A percentile compares a stretch with the other conserved stretches of the same genome.
Conservation (phyloP, 2,888 invertebrate species). For the Ectemnius continuus region DNA sequence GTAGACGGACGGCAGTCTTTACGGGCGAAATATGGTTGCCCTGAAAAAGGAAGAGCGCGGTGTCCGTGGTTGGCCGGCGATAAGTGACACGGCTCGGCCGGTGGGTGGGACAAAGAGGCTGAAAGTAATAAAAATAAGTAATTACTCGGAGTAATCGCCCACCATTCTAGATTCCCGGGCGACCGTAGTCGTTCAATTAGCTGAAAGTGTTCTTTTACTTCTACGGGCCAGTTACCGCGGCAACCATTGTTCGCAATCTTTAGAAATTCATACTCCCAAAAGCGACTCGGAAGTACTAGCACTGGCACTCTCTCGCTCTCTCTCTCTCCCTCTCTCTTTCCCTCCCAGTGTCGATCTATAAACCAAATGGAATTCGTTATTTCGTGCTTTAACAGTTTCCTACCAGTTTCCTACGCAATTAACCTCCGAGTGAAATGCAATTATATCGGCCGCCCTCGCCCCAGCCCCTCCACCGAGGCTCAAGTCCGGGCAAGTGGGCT, state of each 20-base stretch:
- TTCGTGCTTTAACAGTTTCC: conserved; percentile 7
- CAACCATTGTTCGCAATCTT: conserved; percentile 46
- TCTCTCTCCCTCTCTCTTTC: too few relatives aligned
- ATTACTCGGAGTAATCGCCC: conserved; percentile 74
- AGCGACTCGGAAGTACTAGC: conserved; percentile 12
- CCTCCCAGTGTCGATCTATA: conserved; percentile 5
- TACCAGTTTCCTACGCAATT: background rate
- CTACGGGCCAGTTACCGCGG: conserved; percentile 41
- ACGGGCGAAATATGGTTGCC: conserved; percentile 37
- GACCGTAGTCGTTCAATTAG: conserved; percentile 75
- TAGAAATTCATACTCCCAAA: conserved; percentile 34
- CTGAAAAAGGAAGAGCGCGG: conserved; percentile 20
- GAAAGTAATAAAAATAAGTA: conserved; percentile 76
- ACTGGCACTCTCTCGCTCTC: too few relatives aligned
- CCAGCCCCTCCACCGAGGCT: background rate
- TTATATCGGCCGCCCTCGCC: background rate
- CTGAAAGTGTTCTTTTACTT: conserved; percentile 66
- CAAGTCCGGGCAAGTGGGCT: background rate
- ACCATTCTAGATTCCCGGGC: conserved; percentile 55
- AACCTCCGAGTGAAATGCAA: conserved; percentile 12
- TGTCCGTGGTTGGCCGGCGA: conserved; percentile 51
- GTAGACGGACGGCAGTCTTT: conserved; percentile 17
- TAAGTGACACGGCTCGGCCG: conserved; percentile 52
- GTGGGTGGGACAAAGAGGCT: conserved; percentile 60
- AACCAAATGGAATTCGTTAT: conserved; percentile 9